Conservation (phyloP, 2,797 vertebrate species). For the Poecile montanus region DNA sequence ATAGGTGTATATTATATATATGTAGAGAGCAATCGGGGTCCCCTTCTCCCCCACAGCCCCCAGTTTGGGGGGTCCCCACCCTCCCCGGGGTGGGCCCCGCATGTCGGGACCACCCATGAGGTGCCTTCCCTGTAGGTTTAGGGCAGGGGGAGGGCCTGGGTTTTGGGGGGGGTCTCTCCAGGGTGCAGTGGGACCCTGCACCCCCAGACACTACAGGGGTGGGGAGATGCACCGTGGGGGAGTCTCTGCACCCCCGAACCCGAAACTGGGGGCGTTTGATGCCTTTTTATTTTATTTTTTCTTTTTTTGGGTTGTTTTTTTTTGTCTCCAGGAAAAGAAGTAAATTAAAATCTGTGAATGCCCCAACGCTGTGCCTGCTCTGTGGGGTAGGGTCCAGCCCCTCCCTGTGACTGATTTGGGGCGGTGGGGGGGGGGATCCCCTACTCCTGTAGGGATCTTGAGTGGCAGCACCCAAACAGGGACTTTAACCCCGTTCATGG, state of each 20-base stretch:
- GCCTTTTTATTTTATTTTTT: neutral
- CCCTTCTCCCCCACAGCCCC: neutral
- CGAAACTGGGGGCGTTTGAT: neutral
- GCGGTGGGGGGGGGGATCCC: accelerated
- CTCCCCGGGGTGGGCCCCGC: neutral
- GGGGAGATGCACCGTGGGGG: neutral
- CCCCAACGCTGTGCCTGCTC: neutral
- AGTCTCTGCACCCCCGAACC: neutral
- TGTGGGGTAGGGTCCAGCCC: neutral
- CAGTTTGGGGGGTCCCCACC: neutral
- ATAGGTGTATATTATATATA: constrained; percentile 45
- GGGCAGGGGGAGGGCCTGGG: neutral
- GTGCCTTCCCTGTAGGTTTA: constrained; percentile 26
- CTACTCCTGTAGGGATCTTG: neutral
- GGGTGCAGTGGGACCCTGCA: neutral
- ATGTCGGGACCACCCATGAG: neutral
- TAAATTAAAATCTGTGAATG: constrained; percentile 76
- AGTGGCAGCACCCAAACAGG: neutral
- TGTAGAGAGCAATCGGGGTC: neutral
- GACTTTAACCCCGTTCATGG: neutral
- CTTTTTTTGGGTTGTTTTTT: neutral
- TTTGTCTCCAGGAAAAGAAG: constrained; percentile 54
- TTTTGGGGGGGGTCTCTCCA: neutral
- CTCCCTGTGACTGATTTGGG: accelerated
- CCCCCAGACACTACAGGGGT: neutral